Base-by-base conservation (phyloP, 2,797 vertebrate species). In the Enteromius trimaculatus region DNA sequence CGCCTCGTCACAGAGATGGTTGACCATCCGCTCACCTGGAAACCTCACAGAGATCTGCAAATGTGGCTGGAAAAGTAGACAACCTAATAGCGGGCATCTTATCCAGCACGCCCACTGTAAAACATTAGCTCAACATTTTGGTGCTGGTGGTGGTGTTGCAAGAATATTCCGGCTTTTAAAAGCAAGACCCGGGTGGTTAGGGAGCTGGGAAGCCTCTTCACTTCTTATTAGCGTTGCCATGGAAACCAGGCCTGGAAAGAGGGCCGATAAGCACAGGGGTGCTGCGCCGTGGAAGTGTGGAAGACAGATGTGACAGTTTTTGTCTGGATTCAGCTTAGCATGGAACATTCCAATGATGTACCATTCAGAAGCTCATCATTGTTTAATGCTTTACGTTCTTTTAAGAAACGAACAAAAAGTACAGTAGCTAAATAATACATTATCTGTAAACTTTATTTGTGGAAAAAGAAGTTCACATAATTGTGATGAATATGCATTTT, bases 161-260 rank as follows among this genome's bases (percentile, higher is more conserved):
- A 49, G 51, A 86, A 82, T 80, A 74, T 84, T 84, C 14, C 29
- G 13, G 44, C 68, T 79, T 90, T 83, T 87, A 88, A 87, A 82
- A 88, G 81, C 68, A 60, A 58, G 53, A 76, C 44, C 37, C 1
- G 2, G 55, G 71, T 74, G 64, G 74, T 72, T 58, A 62, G 60
- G 34, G 31, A 84, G 64, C 74, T 70, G 82, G 83, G 78, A 88
- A 84, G 39, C 70, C 81, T 83, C 71, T 53, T 80, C n/a, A 42
- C 77, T 84, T 87, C 77, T 85, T 85, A 84, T 87, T 87, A 86
- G 78, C 34, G 84, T 89, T 83, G 74, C 87, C 86, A 87, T 89
- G 89, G 89, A 89, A 87, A 91, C 90, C 77, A 86, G 77, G 49
- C 72, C 81, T 75, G 49, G 84, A 86, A 88, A 79, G 83, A 21